A percentile compares a stretch with the other conserved stretches of the same genome.
phyloP scores from a whole-genome alignment of 2,888 invertebrate species.

The Pogonocherus hispidulus region DNA sequence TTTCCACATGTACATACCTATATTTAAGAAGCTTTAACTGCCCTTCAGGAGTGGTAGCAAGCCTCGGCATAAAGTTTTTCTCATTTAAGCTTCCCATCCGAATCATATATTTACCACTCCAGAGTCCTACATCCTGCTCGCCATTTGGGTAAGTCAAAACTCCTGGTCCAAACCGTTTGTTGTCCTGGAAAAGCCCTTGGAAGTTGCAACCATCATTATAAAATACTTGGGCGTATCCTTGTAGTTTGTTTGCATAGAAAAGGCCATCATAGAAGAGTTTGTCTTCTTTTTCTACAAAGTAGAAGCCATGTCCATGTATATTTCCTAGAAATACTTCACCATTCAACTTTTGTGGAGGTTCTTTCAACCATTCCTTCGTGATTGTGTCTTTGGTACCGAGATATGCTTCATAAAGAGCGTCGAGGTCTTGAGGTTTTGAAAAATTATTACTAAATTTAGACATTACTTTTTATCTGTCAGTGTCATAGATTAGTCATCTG shows the following conservation, averaged over 20 bases:
- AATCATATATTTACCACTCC: slow-evolving; percentile 70
- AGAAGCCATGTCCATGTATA: slow-evolving; percentile 71
- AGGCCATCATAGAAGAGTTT: slow-evolving; percentile 65
- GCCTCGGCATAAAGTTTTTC: slow-evolving; percentile 55
- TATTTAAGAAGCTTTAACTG: slow-evolving; percentile 60
- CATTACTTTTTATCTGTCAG: slow-evolving; percentile 1
- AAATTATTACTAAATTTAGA: neutral
- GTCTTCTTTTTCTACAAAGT: slow-evolving; percentile 60
- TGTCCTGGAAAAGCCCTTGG: slow-evolving; percentile 71
- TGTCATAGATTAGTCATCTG: neutral
- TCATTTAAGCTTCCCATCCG: slow-evolving; percentile 63
- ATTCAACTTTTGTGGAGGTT: slow-evolving; percentile 65
- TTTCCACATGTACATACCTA: too few relatives aligned
- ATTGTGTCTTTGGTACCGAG: neutral
- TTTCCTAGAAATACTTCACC: slow-evolving; percentile 69
- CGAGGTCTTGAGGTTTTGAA: neutral
- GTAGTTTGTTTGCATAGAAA: slow-evolving; percentile 68
- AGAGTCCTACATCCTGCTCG: slow-evolving; percentile 72
- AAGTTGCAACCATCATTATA: slow-evolving; percentile 69
- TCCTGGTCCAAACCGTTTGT: slow-evolving; percentile 74
- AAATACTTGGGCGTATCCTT: slow-evolving; percentile 71
- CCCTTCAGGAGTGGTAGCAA: slow-evolving; percentile 56
- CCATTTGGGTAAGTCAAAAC: slow-evolving; percentile 68
- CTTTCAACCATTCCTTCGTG: slow-evolving; percentile 4
- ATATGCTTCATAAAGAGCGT: neutral